Percentiles rank a stretch among this genome's conserved stretches.
Evolutionary conservation across 2,113 vertebrate genomes (phyloP).

Genomic region (Eira barbara): DNA sequence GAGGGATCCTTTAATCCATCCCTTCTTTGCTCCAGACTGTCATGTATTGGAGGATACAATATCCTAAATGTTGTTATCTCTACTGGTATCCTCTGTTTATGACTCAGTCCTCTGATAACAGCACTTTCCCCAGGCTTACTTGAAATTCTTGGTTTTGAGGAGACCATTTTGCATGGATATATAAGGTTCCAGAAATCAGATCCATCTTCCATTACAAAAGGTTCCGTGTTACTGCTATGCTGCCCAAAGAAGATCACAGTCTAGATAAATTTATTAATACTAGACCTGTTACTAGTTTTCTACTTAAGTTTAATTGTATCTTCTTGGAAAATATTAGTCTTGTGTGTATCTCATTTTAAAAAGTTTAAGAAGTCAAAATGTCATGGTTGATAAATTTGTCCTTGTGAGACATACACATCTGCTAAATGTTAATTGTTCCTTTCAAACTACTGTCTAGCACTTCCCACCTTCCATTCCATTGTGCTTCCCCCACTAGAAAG

Average conservation of each 20-base stretch:
- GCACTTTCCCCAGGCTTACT: not conserved
- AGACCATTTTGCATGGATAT: not conserved
- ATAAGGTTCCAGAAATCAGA: not conserved
- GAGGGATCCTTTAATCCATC: slow-evolving; percentile 31
- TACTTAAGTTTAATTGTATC: slow-evolving; percentile 37
- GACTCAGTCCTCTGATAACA: not conserved
- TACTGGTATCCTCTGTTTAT: not conserved
- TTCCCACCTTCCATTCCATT: not conserved
- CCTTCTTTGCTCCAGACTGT: not conserved
- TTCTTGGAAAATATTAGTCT: slow-evolving; percentile 19
- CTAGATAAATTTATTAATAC: not conserved
- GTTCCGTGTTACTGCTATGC: not conserved
- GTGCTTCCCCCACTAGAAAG: not conserved
- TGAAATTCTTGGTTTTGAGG: not conserved
- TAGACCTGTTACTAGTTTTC: not conserved
- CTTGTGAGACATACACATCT: not conserved
- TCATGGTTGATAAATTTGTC: not conserved
- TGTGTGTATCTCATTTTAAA: not conserved
- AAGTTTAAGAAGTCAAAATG: not conserved
- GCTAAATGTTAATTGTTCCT: not conserved
- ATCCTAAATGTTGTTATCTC: not conserved
- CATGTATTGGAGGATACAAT: not conserved
- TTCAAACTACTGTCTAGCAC: not conserved
- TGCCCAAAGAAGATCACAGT: not conserved
- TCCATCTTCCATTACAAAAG: not conserved